phyloP scores from a whole-genome alignment of 2,113 vertebrate genomes.

The Sylvia atricapilla region DNA sequence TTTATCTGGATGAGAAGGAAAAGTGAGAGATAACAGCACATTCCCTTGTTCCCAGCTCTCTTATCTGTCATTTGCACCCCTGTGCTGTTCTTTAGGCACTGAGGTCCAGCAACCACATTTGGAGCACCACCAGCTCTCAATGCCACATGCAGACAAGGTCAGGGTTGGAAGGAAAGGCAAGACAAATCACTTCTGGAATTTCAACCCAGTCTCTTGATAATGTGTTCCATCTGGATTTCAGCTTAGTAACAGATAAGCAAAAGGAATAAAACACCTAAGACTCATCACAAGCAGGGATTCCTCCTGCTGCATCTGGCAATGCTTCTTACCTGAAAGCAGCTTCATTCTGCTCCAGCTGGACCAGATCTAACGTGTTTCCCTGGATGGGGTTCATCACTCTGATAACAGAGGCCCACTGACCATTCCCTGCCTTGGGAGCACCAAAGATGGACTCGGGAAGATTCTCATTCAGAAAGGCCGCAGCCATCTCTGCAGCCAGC shows the following conservation, averaged over 20 bases:
- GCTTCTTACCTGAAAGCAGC: constrained; percentile 92
- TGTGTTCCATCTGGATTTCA: neutral
- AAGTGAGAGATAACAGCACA: neutral
- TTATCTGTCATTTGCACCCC: neutral
- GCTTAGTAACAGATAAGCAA: neutral
- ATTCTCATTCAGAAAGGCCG: constrained; percentile 96
- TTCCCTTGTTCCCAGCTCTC: neutral
- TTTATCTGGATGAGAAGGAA: neutral
- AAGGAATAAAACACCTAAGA: neutral
- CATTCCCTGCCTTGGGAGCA: constrained; percentile 93
- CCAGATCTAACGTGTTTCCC: constrained; percentile 89
- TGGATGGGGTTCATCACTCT: constrained; percentile 96
- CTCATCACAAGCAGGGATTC: neutral
- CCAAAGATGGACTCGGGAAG: constrained; percentile 96
- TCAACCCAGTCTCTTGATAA: neutral
- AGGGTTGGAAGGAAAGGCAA: neutral
- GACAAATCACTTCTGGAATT: neutral
- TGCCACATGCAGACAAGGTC: neutral
- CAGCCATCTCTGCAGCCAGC: constrained; percentile 97
- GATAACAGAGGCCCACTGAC: constrained; percentile 97
- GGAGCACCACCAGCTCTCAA: neutral
- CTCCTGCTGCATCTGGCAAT: neutral
- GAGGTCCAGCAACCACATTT: neutral
- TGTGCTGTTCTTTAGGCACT: neutral
- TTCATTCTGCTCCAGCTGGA: constrained; percentile 97